Conservation (phyloP, 2,797 vertebrate genomes). For the Sebastes trivittatus region DNA sequence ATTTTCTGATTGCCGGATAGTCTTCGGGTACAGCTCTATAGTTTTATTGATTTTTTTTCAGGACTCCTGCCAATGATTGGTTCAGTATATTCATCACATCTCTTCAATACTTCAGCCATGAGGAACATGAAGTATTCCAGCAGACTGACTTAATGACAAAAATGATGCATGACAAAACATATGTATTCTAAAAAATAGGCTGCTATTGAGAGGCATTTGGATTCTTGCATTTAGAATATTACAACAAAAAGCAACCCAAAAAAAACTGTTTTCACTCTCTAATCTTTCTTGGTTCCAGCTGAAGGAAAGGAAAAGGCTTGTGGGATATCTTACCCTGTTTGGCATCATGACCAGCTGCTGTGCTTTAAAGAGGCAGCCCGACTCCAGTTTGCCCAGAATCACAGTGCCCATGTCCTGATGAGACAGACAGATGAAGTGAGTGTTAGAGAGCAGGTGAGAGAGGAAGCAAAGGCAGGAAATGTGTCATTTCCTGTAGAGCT, state of each 20-base stretch:
- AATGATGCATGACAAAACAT: background rate
- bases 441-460: background rate
- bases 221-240: background rate
- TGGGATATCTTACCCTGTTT: conserved; percentile 88
- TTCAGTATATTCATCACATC: background rate
- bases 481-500: background rate
- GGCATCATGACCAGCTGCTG: conserved; percentile 99
- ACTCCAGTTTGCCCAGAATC: conserved; percentile 96
- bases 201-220: background rate
- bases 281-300: background rate
- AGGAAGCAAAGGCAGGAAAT: background rate
- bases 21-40: too few relatives aligned
- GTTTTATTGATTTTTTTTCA: too few relatives aligned
- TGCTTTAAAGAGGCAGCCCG: conserved; percentile 94
- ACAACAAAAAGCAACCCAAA: too few relatives aligned
- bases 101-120: background rate
- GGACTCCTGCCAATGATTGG: background rate
- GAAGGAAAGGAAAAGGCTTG: background rate
- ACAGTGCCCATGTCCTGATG: conserved; percentile 98
- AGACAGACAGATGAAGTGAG: background rate
- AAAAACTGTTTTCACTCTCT: background rate
- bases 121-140: background rate
- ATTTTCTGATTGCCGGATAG: too few relatives aligned
- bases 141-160: background rate
- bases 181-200: background rate